Percentiles rank a stretch among this genome's conserved stretches.
Evolutionary conservation across 2,797 vertebrate genomes (phyloP).

Genomic region (Acanthiza pusilla): DNA sequence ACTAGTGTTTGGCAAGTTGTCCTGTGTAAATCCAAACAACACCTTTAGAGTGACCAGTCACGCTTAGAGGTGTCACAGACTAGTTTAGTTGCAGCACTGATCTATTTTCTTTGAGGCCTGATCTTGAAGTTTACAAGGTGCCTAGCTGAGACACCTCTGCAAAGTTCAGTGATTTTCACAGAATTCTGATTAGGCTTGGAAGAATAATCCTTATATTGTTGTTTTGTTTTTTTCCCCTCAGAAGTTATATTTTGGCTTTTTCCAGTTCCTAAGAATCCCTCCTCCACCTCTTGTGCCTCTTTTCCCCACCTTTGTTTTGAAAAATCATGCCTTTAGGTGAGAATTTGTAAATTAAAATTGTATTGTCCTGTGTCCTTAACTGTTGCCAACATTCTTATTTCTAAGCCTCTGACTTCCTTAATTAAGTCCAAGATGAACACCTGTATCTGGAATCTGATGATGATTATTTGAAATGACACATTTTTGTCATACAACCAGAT

Average conservation of each 20-base stretch:
- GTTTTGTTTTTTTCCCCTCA: accelerated
- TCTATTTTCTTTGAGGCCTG: not conserved
- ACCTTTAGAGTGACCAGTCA: not conserved
- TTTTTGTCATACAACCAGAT: constrained; percentile 23
- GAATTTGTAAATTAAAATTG: not conserved
- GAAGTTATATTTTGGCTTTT: not conserved
- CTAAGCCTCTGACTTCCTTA: not conserved
- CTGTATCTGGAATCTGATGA: not conserved
- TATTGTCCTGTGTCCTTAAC: not conserved
- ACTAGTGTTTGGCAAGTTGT: not conserved
- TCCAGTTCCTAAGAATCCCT: not conserved
- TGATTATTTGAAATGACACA: not conserved
- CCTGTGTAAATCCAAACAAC: not conserved
- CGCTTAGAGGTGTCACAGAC: not conserved
- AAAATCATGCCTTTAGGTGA: not conserved
- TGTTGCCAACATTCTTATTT: not conserved
- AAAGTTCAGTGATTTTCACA: not conserved
- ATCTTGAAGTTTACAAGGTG: not conserved
- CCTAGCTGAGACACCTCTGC: not conserved
- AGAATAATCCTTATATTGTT: not conserved
- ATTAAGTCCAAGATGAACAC: not conserved
- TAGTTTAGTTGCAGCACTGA: not conserved
- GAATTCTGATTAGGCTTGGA: not conserved
- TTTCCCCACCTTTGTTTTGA: not conserved
- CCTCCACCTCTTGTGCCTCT: not conserved